Base-by-base conservation (phyloP, 2,888 invertebrate genomes). In the Myathropa florea region DNA sequence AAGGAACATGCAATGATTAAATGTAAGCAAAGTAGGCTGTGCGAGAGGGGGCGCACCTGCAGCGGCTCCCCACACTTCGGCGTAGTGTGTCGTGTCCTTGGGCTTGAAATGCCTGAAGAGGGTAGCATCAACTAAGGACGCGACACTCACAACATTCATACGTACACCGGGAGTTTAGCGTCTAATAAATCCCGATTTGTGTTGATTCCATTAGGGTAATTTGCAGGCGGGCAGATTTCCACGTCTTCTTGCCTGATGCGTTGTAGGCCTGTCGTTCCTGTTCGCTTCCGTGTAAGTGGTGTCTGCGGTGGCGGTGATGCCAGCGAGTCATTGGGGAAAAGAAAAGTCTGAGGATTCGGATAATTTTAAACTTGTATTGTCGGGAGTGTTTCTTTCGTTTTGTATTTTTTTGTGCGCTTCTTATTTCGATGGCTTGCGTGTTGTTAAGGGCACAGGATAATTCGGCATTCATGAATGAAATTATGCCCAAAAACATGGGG, bases 121-220 rank as follows among this genome's bases (percentile, higher is more conserved):
- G 53, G 59, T 33, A 30, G 26, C 30, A 60, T 65, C 65, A 18
- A 12, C 39, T 53, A 63, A 79, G 46, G 68, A 76, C 61, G 57
- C 65, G 60, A 65, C 73, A 10, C 55, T 33, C 55, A 12, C 9
- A 7, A 9, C 21, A 57, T 26, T 57, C 14, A 57, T 26, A 57
- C 57, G 24, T 26, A 71, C 39, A 46, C 57, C 21, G 53, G 36
- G 65, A 78, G 78, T 67, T 70, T 71, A 63, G 46, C 78, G 67
- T 83, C 70, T 83, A 79, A 86, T 86, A 82, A 86, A 78, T 83
- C 71, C 83, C 65, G 86, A 86, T 83, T 83, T 75, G 83, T 75
- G 83, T 86, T 86, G 83, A 86, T 86, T 73, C 83, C 83, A 86
- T 86, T 83, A 86, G 21, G 75, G 79, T 82, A 79, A 86, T 83